Evolutionary conservation across 2,888 invertebrate species (phyloP).

Genomic region (Drosophila yooni): DNA sequence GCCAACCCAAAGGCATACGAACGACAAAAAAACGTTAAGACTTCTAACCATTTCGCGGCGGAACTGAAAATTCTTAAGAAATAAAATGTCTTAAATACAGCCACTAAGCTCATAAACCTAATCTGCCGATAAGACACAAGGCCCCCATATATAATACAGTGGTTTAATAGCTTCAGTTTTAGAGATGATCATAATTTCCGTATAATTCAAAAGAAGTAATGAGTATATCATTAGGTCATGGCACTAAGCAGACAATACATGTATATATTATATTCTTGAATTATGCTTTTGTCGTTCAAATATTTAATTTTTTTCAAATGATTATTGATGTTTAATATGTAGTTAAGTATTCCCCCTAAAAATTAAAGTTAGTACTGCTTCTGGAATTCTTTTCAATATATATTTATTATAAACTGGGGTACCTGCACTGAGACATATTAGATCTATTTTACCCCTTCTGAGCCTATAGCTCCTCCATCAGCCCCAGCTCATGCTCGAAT

Average conservation of each 20-base stretch:
- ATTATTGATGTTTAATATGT: neutral
- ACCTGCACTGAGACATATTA: no score
- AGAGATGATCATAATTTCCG: neutral
- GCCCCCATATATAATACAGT: neutral
- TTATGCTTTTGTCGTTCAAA: neutral
- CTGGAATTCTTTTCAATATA: no score
- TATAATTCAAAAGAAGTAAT: neutral
- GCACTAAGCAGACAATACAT: neutral
- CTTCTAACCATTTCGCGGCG: constrained; percentile 16
- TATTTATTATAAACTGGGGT: no score
- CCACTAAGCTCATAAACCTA: neutral
- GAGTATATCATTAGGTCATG: neutral
- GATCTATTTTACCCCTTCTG: no score
- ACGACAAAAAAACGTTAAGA: constrained; percentile 10
- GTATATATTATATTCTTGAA: neutral
- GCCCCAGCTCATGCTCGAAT: no score
- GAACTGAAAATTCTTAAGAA: constrained; percentile 14
- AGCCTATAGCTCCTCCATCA: no score
- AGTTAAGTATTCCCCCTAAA: neutral
- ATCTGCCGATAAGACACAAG: constrained; percentile 29
- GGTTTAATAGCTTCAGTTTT: neutral
- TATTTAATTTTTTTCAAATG: neutral
- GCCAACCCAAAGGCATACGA: constrained; percentile 2
- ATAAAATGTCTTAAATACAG: constrained; percentile 10
- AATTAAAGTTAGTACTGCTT: neutral